Percentiles rank a stretch among this genome's conserved stretches.
These are phyloP conservation scores for Tringa solitaria DNA, from an alignment of 2,113 vertebrate species.

Conservation along the genomic window DNA sequence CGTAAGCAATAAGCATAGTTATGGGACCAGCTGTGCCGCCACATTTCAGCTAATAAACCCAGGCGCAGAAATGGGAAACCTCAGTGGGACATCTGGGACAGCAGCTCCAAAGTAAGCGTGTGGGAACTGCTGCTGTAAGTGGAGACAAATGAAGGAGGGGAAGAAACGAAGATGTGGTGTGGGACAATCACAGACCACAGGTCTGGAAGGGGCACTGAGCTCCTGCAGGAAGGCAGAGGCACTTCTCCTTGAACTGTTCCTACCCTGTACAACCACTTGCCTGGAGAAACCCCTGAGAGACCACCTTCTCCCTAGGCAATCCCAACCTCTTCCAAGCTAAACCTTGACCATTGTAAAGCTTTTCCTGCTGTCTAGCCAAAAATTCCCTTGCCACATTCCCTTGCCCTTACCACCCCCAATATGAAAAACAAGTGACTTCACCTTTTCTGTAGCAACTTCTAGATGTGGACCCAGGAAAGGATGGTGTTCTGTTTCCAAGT, in stretches of 20 bases:
- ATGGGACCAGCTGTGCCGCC: neutral
- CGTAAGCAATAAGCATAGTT: neutral
- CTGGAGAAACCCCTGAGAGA: neutral
- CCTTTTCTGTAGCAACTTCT: neutral
- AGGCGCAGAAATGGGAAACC: neutral
- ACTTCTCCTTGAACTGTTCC: neutral
- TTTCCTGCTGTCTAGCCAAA: neutral
- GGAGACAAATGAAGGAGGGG: neutral
- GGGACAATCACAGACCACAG: neutral
- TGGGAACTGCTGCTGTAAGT: neutral
- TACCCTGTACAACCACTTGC: neutral
- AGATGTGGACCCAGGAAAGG: neutral
- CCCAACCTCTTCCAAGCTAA: neutral
- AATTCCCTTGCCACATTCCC: neutral
- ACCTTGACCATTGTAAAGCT: neutral
- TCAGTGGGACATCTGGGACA: neutral
- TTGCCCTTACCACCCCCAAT: neutral
- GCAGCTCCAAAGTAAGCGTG: neutral
- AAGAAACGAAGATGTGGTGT: neutral
- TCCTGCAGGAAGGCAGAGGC: neutral
- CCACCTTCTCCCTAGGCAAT: neutral
- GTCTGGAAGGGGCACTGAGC: neutral
- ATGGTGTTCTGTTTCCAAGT: neutral
- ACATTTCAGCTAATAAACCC: constrained; percentile 12
- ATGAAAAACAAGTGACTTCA: neutral